Conservation (phyloP, 2,113 vertebrate genomes). For the Spermophilus dauricus region DNA sequence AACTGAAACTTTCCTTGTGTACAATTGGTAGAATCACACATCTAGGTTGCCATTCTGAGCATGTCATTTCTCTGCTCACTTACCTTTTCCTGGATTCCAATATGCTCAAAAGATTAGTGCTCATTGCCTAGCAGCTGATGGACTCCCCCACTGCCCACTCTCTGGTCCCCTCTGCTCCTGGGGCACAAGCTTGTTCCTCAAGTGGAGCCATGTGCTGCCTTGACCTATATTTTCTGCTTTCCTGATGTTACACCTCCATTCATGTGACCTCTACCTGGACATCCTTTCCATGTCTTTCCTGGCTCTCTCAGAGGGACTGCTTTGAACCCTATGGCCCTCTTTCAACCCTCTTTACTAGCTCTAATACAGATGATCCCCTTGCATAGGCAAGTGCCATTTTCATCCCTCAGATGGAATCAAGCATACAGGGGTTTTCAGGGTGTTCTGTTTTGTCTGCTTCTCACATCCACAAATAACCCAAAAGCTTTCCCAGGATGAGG, state of each 20-base stretch:
- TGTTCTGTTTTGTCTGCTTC: background rate
- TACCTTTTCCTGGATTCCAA: background rate
- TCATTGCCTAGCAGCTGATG: accelerated
- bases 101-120: background rate
- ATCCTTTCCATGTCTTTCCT: background rate
- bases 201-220: accelerated
- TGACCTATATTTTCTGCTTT: background rate
- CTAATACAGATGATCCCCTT: background rate
- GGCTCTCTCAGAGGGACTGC: background rate
- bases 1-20: background rate
- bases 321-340: accelerated
- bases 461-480: constrained; percentile 48
- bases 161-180: accelerated
- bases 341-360: background rate
- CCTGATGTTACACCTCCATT: no score
- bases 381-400: background rate
- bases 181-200: no score
- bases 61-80: background rate
- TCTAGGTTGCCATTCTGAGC: background rate
- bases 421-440: background rate
- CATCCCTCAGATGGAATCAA: background rate
- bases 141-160: accelerated
- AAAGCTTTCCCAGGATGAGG: constrained; percentile 25
- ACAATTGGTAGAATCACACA: background rate
- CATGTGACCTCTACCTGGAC: background rate